A percentile compares a stretch with the other conserved stretches of the same genome.
These are phyloP conservation scores for Xanthorhoe designata DNA, from an alignment of 2,888 invertebrate species.

Conservation along the genomic window DNA sequence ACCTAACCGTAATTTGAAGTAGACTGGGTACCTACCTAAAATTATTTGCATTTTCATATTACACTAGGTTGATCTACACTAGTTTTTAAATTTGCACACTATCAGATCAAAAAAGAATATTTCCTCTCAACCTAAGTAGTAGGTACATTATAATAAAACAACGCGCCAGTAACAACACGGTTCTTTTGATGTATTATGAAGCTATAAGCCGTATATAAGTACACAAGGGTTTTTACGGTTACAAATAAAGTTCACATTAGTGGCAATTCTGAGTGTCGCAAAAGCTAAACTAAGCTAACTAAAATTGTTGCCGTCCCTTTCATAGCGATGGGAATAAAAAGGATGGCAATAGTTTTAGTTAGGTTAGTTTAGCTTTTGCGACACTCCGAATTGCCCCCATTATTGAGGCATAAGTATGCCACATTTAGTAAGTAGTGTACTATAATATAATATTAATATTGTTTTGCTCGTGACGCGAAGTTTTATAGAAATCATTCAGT, in stretches of 20 bases:
- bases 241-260: background rate
- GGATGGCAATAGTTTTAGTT: background rate
- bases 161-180: background rate
- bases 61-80: too few species aligned
- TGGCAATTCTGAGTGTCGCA: too few species aligned
- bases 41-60: too few species aligned
- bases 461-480: background rate
- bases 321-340: too few species aligned
- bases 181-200: background rate
- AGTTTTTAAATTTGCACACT: background rate
- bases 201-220: background rate
- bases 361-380: too few species aligned
- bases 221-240: conserved; percentile 5
- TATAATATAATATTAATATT: too few species aligned
- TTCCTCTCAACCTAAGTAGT: background rate
- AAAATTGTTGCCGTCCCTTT: too few species aligned
- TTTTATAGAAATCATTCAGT: background rate
- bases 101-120: background rate
- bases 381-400: too few species aligned
- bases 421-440: too few species aligned
- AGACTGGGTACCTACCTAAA: too few species aligned
- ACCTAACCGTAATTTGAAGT: background rate
- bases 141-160: background rate
- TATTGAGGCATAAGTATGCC: too few species aligned
- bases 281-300: too few species aligned